Base-by-base conservation (phyloP, 2,888 invertebrate species). In the Laspeyria flexula region DNA sequence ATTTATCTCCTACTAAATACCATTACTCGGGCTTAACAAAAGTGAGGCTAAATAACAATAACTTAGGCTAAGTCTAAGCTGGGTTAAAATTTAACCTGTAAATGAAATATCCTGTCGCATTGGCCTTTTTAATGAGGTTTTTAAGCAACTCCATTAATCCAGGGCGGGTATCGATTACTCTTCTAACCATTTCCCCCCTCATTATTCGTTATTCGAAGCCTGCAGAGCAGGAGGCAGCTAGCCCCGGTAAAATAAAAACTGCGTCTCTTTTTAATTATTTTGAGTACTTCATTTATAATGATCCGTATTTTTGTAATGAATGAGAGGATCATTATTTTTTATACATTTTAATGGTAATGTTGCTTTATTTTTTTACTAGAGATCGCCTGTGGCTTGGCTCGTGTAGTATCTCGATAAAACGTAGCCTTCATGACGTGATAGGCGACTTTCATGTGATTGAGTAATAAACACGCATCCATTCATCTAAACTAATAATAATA, bases 111-210 rank as follows among this genome's bases (percentile, higher is more conserved):
- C 65, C 53, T 64, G 60, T 60, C 61, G 71, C 77, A 74, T 67
- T 77, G 73, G 64, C 68, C 74, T 71, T 75, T 77, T 79, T 81
- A 84, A 84, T 83, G 83, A 83, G 83, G 75, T 62, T 75, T 58
- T 59, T 67, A 64, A 71, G 69, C 69, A 65, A 75, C 73, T 71
- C 75, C 79, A 77, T 72, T 53, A 47, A 47, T 60, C 23, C 33
- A 31, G 59, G 41, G 39, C 37, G 43, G 46, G 67, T 79, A 82
- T 83, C 80, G 78, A 81, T 82, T 72, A 65, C 71, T 71, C 73
- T 67, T 52, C 50, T 60, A 59, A 60, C 64, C 54, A 48, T 65
- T 77, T 73, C 72, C 71, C 60, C 59, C 60, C 73, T 78, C 74
- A 82, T 81, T 81, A 81, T 78, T 75, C 59, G 38, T 73, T 75